A percentile compares a stretch with the other conserved stretches of the same genome.
Evolutionary conservation across 37 sponge, comb jelly and placozoan genomes (phyloP).

Genomic region (Spongilla lacustris): DNA sequence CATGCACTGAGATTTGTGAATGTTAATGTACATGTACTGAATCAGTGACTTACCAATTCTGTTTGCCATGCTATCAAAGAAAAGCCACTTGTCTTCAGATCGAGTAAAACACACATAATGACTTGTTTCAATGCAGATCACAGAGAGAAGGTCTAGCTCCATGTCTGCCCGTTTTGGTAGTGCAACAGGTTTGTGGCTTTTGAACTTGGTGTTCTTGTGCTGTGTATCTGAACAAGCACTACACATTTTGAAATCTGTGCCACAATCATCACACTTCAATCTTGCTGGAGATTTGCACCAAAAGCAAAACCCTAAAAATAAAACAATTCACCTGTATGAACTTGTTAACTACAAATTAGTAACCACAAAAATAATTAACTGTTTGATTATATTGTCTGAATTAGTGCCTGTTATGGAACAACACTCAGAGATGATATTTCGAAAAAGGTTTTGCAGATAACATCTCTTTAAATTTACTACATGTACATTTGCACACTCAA

Average conservation of each 20-base stretch:
- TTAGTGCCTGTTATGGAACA: too few species aligned
- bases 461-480: too few species aligned
- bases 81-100: slow-evolving; percentile 72
- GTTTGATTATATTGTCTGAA: too few species aligned
- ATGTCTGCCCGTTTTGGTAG: not conserved
- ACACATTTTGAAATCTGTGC: not conserved
- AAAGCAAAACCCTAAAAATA: not conserved
- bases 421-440: too few species aligned
- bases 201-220: not conserved
- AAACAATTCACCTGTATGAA: too few species aligned
- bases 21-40: too few species aligned
- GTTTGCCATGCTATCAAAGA: slow-evolving; percentile 99
- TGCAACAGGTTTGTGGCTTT: not conserved
- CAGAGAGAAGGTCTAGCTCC: slow-evolving; percentile 83
- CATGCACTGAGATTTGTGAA: too few species aligned
- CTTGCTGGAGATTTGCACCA: not conserved
- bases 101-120: slow-evolving; percentile 94
- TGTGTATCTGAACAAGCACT: not conserved
- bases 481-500: too few species aligned
- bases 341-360: too few species aligned
- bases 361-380: too few species aligned
- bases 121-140: slow-evolving; percentile 94
- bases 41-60: slow-evolving; percentile 64
- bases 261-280: not conserved
- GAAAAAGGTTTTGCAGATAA: too few species aligned